Conservation (phyloP, 2,888 invertebrate genomes). For the Ferrisia virgata region DNA sequence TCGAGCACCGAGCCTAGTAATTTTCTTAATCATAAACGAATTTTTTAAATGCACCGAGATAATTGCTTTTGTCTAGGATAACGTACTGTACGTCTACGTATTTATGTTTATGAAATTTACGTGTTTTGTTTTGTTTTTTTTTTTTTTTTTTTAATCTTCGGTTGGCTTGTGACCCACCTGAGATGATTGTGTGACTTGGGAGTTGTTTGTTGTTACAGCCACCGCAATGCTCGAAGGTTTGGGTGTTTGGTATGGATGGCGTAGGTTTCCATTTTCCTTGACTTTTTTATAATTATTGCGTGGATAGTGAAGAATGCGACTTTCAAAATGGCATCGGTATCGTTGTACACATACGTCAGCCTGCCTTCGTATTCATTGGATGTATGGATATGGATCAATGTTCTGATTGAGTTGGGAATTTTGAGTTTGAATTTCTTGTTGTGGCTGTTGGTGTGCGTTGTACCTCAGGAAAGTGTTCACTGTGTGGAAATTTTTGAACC, state of each 20-base stretch:
- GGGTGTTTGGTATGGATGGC: not conserved
- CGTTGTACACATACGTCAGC: no score
- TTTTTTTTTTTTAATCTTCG: not conserved
- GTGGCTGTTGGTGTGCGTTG: no score
- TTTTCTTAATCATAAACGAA: slow-evolving; percentile 21
- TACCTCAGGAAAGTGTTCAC: no score
- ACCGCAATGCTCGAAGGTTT: not conserved
- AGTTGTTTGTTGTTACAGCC: not conserved
- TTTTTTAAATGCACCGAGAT: not conserved
- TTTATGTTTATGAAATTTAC: not conserved
- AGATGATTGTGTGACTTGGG: not conserved
- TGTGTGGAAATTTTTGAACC: no score
- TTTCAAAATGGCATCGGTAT: not conserved
- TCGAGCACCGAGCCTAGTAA: not conserved
- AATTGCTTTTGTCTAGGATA: not conserved
- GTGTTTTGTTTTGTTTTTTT: no score
- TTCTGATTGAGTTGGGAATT: no score
- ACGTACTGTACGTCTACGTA: no score
- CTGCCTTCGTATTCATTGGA: no score
- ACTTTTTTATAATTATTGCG: not conserved
- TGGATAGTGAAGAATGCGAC: not conserved
- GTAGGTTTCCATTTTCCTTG: not conserved
- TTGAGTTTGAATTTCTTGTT: no score
- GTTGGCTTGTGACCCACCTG: not conserved
- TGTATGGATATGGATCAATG: no score